Base-by-base conservation (phyloP, 2,797 vertebrate genomes). In the Argya squamiceps region DNA sequence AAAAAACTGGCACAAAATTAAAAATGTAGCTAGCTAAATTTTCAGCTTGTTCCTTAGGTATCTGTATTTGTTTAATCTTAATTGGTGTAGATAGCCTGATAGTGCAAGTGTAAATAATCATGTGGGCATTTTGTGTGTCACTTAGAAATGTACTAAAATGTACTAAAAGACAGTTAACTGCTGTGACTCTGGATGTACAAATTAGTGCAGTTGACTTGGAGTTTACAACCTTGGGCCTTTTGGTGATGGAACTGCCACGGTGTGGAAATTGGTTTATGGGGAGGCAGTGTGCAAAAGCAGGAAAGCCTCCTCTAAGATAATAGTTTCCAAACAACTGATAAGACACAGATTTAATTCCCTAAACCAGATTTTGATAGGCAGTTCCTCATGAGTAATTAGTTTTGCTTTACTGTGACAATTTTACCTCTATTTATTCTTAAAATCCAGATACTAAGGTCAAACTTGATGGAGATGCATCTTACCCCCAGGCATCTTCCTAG, bases 1-100 rank as follows among this genome's bases (percentile, higher is more conserved):
- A 6, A 53, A 50, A 5, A 1, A 1, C 7, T 3, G 17, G 1
- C 10, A 13, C 5, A 1, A 36, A 82, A 55, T 46, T 37, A 7
- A 49, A 78, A 68, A 36, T 47, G 3, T 32, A 10, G 7, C 12
- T 84, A 3, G 39, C 39, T 80, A 24, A n/a, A n/a, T 78, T 78
- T 80, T 63, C n/a, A 41, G 12, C 34, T 55, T 60, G 10, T 63
- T 84, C 12, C 5, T 13, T 76, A 30, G 21, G 17, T 58, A 27
- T 2, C 15, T 30, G 6, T 67, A 19, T 77, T 37, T 80, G 24
- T 49, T 53, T 24, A 65, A 11, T 84, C 12, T 39, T 47, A 58
- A 26, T 50, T 36, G 21, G 9, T 34, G 2, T 20, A 65, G 18
- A 18, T 55, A 44, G n/a, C 46, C 30, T 39, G 21, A 36, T 43